These are phyloP conservation scores for Calcarius ornatus DNA, from an alignment of 2,113 vertebrate genomes.

Conservation along the genomic window DNA sequence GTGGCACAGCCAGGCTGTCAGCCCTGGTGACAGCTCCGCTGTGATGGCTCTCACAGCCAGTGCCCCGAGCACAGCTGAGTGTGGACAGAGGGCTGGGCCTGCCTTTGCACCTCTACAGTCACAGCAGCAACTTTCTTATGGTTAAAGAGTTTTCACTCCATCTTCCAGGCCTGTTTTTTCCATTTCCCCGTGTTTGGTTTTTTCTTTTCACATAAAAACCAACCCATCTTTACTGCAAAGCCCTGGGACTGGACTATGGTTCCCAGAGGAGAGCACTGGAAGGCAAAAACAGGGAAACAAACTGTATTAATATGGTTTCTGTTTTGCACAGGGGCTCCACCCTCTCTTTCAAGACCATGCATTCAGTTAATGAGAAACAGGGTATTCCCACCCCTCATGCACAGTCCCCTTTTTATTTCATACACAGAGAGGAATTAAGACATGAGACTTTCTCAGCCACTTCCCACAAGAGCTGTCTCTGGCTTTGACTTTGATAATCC, in stretches of 20 bases:
- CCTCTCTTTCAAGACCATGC: not conserved
- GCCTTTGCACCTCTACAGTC: not conserved
- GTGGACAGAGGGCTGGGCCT: not conserved
- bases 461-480: conserved; percentile 19
- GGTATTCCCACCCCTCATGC: not conserved
- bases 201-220: not conserved
- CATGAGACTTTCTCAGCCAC: not conserved
- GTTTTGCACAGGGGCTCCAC: not conserved
- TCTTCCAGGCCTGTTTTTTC: not conserved
- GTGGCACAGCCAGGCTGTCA: not conserved
- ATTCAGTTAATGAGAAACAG: conserved; percentile 39
- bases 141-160: not conserved
- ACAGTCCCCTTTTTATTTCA: conserved; percentile 24
- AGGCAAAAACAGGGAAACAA: not conserved
- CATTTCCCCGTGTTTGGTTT: not conserved
- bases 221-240: not conserved
- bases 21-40: not conserved
- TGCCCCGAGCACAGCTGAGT: not conserved
- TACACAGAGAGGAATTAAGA: conserved; percentile 1
- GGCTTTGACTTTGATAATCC: conserved; percentile 19
- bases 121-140: accelerated
- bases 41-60: not conserved
- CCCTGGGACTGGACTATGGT: not conserved
- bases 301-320: not conserved
- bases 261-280: not conserved